Conservation (phyloP, 1,140 invertebrate genomes). For the Proales similis region DNA sequence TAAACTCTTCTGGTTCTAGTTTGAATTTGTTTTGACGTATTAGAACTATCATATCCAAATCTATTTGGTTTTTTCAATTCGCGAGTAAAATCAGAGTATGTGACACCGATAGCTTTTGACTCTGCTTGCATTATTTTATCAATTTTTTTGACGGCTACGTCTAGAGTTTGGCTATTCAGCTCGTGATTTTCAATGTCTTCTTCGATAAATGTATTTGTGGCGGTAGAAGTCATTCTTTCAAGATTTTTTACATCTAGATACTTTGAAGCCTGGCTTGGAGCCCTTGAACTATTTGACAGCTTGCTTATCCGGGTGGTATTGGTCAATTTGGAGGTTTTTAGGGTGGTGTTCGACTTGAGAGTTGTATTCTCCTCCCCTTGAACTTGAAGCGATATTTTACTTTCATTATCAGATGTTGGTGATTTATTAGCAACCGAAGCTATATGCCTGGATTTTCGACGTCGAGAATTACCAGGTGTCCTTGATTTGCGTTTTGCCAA, state of each 20-base stretch:
- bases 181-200: background rate
- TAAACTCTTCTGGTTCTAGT: too few species aligned
- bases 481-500: constrained; percentile 20
- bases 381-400: constrained; percentile 1
- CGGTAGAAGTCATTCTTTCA: constrained; percentile 15
- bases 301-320: constrained; percentile 2
- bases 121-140: background rate
- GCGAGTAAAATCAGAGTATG: constrained; percentile 16
- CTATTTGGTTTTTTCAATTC: constrained; percentile 7
- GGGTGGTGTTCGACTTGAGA: constrained; percentile 9
- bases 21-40: too few species aligned
- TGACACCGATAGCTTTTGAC: constrained; percentile 8
- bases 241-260: background rate
- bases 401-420: too few species aligned
- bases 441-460: too few species aligned
- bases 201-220: constrained; percentile 30
- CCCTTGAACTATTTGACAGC: background rate
- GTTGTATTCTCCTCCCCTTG: background rate
- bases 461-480: constrained; percentile 11
- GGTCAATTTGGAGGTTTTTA: background rate
- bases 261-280: constrained; percentile 2
- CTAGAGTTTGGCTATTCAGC: background rate
- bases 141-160: constrained; percentile 8
- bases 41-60: constrained; percentile 32
- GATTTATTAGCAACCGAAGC: too few species aligned